A percentile compares a stretch with the other conserved stretches of the same genome.
Evolutionary conservation across 2,888 invertebrate species (phyloP).

Genomic region (Parnassius smintheus): DNA sequence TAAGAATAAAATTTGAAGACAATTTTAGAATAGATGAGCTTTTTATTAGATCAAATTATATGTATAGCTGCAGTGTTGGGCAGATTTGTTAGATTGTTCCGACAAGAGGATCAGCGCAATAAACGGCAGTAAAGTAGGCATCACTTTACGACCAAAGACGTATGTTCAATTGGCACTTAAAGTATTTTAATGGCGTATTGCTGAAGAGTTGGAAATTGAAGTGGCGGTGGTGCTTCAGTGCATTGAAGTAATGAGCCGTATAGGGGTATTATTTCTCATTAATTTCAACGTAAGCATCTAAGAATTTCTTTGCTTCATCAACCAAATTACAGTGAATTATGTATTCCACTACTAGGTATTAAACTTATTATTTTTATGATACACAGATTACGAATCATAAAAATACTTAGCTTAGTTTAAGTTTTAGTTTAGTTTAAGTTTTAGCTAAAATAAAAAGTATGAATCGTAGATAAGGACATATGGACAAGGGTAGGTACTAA

Average conservation of each 20-base stretch:
- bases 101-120: constrained; percentile 54
- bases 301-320: constrained; percentile 52
- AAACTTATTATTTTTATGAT: too few relatives aligned
- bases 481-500: too few relatives aligned
- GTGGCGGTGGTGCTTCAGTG: constrained; percentile 48
- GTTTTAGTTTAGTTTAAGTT: too few relatives aligned
- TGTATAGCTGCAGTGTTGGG: too few relatives aligned
- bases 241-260: constrained; percentile 62
- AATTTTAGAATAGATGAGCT: background rate
- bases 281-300: constrained; percentile 55
- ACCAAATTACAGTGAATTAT: background rate
- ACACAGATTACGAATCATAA: too few relatives aligned
- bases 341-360: too few relatives aligned
- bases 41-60: background rate
- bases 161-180: constrained; percentile 64
- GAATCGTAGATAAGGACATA: too few relatives aligned
- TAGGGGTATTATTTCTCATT: constrained; percentile 64
- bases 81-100: constrained; percentile 22
- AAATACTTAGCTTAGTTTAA: too few relatives aligned
- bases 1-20: background rate
- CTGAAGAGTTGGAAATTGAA: constrained; percentile 62
- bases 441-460: too few relatives aligned
- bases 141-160: constrained; percentile 64
- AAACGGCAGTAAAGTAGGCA: constrained; percentile 61
- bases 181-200: constrained; percentile 62